These are phyloP conservation scores for Cheiracanthium punctorium DNA, from an alignment of 2,888 invertebrate species.

Conservation along the genomic window DNA sequence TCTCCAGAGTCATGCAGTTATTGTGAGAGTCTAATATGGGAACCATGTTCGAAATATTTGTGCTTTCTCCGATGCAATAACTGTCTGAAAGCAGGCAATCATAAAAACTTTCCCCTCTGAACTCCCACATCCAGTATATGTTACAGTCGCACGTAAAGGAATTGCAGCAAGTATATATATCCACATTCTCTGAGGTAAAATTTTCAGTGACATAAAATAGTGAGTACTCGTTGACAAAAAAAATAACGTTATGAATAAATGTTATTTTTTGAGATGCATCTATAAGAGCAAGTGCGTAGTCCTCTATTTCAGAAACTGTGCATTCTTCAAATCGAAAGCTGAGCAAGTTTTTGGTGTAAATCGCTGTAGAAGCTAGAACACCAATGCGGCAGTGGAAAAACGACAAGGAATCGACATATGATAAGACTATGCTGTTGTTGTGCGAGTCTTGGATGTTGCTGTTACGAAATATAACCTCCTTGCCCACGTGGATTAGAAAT, in stretches of 20 bases:
- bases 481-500: background rate
- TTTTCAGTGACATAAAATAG: background rate
- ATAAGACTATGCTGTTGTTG: background rate
- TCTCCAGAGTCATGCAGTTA: background rate
- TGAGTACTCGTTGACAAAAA: background rate
- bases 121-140: background rate
- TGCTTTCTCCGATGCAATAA: background rate
- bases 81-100: background rate
- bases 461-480: background rate
- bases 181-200: background rate
- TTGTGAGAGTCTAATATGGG: background rate
- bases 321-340: background rate
- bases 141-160: background rate
- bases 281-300: background rate
- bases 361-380: background rate
- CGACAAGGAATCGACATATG: background rate
- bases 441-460: background rate
- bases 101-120: background rate
- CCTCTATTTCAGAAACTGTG: background rate
- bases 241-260: background rate
- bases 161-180: background rate
- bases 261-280: background rate
- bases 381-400: background rate
- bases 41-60: background rate
- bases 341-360: background rate